Evolutionary conservation across 2,888 invertebrate genomes (phyloP).

Genomic region (Abrostola tripartita): DNA sequence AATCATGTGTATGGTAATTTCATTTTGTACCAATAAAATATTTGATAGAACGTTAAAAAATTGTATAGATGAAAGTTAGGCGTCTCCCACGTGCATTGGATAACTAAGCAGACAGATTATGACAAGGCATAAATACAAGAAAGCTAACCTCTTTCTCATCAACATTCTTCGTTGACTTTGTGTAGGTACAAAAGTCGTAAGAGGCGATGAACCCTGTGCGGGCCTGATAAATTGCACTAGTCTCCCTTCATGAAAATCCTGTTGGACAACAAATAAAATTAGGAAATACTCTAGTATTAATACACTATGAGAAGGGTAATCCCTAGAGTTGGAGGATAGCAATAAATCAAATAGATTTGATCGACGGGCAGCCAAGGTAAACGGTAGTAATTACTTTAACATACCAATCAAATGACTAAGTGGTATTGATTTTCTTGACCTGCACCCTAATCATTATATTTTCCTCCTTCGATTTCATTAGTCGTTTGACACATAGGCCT

Average conservation of each 20-base stretch:
- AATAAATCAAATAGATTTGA: conserved; percentile 7
- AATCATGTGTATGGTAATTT: neutral
- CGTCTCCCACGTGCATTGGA: conserved; percentile 33
- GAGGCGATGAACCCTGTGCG: no score
- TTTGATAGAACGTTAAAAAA: neutral
- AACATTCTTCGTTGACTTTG: neutral
- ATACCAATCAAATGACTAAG: conserved; percentile 21
- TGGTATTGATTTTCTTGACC: conserved; percentile 40
- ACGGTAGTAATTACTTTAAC: conserved; percentile 20
- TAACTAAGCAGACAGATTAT: conserved; percentile 28
- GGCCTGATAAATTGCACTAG: no score
- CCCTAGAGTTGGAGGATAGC: no score
- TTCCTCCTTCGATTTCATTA: conserved; percentile 20
- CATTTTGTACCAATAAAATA: neutral
- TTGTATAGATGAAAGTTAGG: conserved; percentile 16
- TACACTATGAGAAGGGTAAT: no score
- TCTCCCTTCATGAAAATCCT: neutral
- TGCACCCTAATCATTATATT: conserved; percentile 33
- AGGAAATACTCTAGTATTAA: no score
- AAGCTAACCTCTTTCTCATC: conserved; percentile 11
- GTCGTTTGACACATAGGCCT: conserved; percentile 5
- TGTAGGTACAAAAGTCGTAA: no score
- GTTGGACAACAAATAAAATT: no score
- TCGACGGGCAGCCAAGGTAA: neutral
- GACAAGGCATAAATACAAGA: conserved; percentile 10